phyloP scores from a whole-genome alignment of 2,888 invertebrate species.

The Heliconius sara region DNA sequence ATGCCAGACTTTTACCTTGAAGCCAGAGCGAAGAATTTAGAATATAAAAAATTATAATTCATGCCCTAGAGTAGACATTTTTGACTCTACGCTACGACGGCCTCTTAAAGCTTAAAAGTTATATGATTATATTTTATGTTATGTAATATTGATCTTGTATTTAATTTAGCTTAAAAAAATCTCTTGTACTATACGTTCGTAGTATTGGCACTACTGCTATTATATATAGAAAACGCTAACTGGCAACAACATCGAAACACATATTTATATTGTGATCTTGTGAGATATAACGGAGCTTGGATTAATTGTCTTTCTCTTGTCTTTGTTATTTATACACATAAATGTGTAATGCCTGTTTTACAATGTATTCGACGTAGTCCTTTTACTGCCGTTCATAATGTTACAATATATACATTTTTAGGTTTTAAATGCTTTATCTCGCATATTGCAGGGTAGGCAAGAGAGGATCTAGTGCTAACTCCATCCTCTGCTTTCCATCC shows the following conservation, averaged over 20 bases:
- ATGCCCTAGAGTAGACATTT: too few species aligned
- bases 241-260: constrained; percentile 36
- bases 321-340: not conserved
- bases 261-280: constrained; percentile 31
- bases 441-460: not conserved
- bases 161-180: constrained; percentile 8
- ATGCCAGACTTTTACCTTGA: too few species aligned
- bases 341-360: not conserved
- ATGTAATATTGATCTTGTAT: too few species aligned
- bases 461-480: not conserved
- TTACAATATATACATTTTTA: not conserved
- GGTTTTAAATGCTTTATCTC: too few species aligned
- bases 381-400: not conserved
- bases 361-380: not conserved
- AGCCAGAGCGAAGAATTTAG: too few species aligned
- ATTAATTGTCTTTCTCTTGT: constrained; percentile 6
- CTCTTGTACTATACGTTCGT: too few species aligned
- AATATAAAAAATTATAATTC: too few species aligned
- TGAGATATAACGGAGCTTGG: constrained; percentile 19
- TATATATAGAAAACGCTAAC: constrained; percentile 9
- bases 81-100: too few species aligned
- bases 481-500: not conserved
- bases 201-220: constrained; percentile 23
- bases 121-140: too few species aligned
- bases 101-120: too few species aligned